Conservation (phyloP, 2,888 invertebrate species). For the Hecatera dysodea region DNA sequence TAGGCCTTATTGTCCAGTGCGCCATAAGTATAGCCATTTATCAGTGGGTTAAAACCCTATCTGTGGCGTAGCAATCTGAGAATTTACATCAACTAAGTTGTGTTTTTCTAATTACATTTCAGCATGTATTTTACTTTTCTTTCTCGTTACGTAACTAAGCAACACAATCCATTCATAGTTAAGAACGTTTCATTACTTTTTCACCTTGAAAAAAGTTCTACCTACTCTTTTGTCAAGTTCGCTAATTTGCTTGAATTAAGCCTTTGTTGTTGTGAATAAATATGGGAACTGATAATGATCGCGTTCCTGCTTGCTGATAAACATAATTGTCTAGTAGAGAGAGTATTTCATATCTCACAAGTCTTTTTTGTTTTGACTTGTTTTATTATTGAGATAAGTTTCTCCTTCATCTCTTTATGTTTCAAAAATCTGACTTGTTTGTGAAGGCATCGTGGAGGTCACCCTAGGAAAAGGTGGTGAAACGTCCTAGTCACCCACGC, state of each 20-base stretch:
- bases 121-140: constrained; percentile 22
- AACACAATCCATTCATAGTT: constrained; percentile 40
- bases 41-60: too few relatives aligned
- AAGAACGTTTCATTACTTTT: constrained; percentile 22
- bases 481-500: too few relatives aligned
- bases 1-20: constrained; percentile 39
- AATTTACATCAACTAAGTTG: constrained; percentile 2
- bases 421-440: neutral
- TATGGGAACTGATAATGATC: constrained; percentile 50
- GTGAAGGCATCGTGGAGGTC: too few relatives aligned
- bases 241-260: constrained; percentile 45
- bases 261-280: constrained; percentile 42
- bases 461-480: too few relatives aligned
- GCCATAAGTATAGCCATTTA: constrained; percentile 32
- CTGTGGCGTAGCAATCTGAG: too few relatives aligned
- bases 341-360: constrained; percentile 45
- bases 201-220: constrained; percentile 45
- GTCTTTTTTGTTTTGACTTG: neutral
- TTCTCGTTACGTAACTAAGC: constrained; percentile 30
- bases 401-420: neutral
- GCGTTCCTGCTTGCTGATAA: constrained; percentile 29
- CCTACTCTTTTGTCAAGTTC: constrained; percentile 44
- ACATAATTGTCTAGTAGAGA: constrained; percentile 41
- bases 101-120: constrained; percentile 16
- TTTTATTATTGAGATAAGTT: constrained; percentile 8